These are phyloP conservation scores for Taurulus bubalis DNA, from an alignment of 2,113 vertebrate genomes.

Conservation along the genomic window DNA sequence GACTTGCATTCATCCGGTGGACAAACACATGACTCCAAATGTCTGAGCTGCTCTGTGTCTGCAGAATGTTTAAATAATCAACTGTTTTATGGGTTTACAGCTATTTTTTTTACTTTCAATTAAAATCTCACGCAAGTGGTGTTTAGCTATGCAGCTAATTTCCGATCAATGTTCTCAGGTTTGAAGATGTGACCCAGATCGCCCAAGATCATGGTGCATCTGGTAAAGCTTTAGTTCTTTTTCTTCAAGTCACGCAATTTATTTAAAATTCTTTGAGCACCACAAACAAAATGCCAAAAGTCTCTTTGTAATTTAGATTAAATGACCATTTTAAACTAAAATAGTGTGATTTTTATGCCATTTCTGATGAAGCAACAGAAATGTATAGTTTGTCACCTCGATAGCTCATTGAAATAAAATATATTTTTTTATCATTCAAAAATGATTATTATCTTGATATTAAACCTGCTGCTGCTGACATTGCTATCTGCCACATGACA, in stretches of 20 bases:
- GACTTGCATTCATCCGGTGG: not conserved
- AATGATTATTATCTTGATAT: not conserved
- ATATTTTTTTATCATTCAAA: not conserved
- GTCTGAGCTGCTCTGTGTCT: not conserved
- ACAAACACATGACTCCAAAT: not conserved
- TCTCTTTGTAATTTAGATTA: not conserved
- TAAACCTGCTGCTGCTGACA: conserved; percentile 10
- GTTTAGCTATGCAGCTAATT: not conserved
- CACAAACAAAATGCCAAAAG: not conserved
- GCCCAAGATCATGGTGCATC: not conserved
- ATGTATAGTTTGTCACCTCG: no score
- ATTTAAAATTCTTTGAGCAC: not conserved
- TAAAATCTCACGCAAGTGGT: no score
- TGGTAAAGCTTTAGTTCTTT: no score
- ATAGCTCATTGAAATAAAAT: no score
- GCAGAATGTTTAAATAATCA: not conserved
- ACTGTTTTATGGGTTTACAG: not conserved
- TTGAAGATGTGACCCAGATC: not conserved
- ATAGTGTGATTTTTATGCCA: not conserved
- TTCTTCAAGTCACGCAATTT: not conserved
- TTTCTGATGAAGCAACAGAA: not conserved
- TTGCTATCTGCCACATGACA: conserved; percentile 11
- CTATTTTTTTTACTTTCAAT: not conserved
- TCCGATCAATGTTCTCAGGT: not conserved
- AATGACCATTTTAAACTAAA: not conserved